A percentile compares a stretch with the other conserved stretches of the same genome.
Evolutionary conservation across 2,797 vertebrate species (phyloP).

Genomic region (Xiphorhynchus erythropygius): DNA sequence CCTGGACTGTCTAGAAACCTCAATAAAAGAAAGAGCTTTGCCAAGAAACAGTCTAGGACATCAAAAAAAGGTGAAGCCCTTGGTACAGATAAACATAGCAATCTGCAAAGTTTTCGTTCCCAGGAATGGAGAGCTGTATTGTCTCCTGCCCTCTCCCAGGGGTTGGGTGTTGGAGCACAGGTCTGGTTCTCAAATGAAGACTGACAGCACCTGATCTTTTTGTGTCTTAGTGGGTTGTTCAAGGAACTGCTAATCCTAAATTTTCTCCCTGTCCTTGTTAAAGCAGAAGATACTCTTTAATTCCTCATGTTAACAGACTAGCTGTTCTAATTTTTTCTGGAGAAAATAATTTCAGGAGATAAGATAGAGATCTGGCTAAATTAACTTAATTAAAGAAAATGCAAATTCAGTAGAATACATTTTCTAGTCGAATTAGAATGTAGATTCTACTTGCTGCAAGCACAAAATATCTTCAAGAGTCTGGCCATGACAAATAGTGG

Average conservation of each 20-base stretch:
- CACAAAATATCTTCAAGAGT: background rate
- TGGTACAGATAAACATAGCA: background rate
- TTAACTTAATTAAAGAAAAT: conserved; percentile 43
- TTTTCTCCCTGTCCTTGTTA: background rate
- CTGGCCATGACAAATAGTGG: background rate
- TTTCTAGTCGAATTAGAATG: background rate
- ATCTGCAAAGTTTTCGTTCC: background rate
- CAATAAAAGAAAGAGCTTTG: background rate
- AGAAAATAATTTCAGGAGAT: background rate
- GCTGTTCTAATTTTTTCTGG: conserved; percentile 4
- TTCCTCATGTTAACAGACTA: background rate
- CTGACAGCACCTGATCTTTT: background rate
- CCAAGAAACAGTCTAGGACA: background rate
- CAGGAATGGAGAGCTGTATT: background rate
- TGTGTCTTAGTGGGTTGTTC: background rate
- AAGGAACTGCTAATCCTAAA: background rate
- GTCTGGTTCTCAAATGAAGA: background rate
- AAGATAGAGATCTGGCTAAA: conserved; percentile 18
- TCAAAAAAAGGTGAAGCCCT: background rate
- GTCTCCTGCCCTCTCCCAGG: background rate
- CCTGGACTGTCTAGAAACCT: background rate
- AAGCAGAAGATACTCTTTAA: background rate
- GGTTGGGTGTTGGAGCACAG: background rate
- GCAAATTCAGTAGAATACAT: background rate
- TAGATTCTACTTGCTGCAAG: background rate